Evolutionary conservation across 2,113 vertebrate genomes (phyloP).

Genomic region (Myotis davidii): DNA sequence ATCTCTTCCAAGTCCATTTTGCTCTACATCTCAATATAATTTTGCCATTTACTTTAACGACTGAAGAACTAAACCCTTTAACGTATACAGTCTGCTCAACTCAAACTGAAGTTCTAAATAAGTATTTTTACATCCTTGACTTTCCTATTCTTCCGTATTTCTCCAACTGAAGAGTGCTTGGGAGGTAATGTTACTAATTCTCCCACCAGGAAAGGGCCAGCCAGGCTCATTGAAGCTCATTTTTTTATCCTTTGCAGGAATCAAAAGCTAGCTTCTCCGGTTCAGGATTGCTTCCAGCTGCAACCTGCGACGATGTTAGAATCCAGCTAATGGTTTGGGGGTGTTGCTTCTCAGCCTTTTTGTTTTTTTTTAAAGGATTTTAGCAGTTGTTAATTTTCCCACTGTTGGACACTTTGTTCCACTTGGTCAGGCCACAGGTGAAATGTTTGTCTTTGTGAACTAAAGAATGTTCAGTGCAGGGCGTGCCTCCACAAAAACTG

Average conservation of each 20-base stretch:
- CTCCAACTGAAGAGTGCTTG: background rate
- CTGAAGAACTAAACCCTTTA: background rate
- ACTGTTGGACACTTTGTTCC: constrained; percentile 17
- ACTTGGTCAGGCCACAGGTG: constrained; percentile 49
- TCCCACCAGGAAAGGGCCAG: background rate
- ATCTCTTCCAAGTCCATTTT: background rate
- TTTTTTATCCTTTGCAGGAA: constrained; percentile 19
- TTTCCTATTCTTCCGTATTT: background rate
- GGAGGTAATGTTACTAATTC: background rate
- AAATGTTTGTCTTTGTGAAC: constrained; percentile 67
- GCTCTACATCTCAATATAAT: background rate
- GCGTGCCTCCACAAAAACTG: constrained; percentile 58
- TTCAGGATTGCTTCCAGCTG: background rate
- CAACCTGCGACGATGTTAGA: background rate
- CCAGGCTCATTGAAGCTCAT: background rate
- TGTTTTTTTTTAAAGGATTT: background rate
- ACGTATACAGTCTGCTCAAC: background rate
- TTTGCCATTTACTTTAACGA: background rate
- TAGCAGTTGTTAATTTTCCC: constrained; percentile 39
- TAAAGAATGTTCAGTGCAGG: constrained; percentile 62
- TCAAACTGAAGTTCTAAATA: background rate
- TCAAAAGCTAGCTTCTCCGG: background rate
- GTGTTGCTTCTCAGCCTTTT: background rate
- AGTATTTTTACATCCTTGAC: background rate
- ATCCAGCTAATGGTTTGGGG: background rate